These are phyloP conservation scores for Squalus acanthias DNA, from an alignment of 2,797 vertebrate genomes.

Conservation along the genomic window DNA sequence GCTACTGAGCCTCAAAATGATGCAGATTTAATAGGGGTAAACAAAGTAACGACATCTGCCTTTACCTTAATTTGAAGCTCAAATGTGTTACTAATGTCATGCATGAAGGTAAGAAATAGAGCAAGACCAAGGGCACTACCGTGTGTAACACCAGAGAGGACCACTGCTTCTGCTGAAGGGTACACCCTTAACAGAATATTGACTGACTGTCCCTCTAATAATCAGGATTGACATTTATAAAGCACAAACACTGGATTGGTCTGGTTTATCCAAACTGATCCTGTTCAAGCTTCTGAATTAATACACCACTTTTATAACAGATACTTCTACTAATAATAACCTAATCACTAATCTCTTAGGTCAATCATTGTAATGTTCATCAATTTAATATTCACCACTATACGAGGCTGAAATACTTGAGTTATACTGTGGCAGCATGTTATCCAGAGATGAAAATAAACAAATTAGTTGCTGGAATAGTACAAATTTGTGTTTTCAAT, in stretches of 20 bases:
- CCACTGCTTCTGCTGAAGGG: neutral
- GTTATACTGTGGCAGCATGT: too few species aligned
- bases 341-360: too few species aligned
- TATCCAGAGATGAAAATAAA: too few species aligned
- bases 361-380: too few species aligned
- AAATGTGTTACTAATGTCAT: neutral
- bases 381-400: too few species aligned
- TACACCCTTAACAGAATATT: neutral
- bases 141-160: too few species aligned
- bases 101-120: neutral
- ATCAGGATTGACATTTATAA: neutral
- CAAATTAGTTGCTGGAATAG: too few species aligned
- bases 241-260: neutral
- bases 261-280: neutral
- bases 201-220: neutral
- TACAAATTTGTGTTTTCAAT: too few species aligned
- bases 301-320: neutral
- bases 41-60: neutral
- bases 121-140: neutral
- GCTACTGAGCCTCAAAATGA: neutral
- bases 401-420: too few species aligned
- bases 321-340: too few species aligned
- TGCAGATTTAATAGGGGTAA: neutral
- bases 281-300: neutral
- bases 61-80: neutral